Evolutionary conservation across 2,797 vertebrate species (phyloP).

Genomic region (Tragopan temminckii): DNA sequence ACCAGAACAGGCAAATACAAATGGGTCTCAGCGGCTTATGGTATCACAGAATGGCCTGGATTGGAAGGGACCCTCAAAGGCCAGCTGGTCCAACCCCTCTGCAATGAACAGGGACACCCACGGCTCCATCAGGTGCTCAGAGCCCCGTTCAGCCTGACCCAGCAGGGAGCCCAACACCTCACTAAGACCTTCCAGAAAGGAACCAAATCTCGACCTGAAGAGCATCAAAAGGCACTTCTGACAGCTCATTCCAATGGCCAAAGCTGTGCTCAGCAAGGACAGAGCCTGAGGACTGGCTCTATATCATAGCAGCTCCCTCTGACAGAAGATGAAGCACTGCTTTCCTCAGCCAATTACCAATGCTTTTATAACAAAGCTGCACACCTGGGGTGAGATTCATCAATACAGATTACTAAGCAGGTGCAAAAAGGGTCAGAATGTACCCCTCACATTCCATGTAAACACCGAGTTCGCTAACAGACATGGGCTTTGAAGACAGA

Average conservation of each 20-base stretch:
- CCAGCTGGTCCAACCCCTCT: no score
- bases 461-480: neutral
- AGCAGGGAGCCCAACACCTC: neutral
- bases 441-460: neutral
- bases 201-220: neutral
- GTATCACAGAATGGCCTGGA: no score
- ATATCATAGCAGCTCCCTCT: neutral
- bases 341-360: neutral
- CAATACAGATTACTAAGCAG: neutral
- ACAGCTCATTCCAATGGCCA: neutral
- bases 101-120: no score
- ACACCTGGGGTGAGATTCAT: neutral
- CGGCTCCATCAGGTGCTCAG: no score
- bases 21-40: neutral
- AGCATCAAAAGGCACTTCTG: neutral
- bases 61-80: no score
- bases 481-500: neutral
- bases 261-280: neutral
- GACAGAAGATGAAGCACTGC: neutral
- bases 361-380: neutral
- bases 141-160: no score
- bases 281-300: fast-evolving
- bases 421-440: neutral
- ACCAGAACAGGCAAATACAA: neutral
- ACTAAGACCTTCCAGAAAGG: neutral